Evolutionary conservation across 2,888 invertebrate species (phyloP), one percentile per base, ranked within the genome.

Genomic region (Hydraecia micacea): DNA sequence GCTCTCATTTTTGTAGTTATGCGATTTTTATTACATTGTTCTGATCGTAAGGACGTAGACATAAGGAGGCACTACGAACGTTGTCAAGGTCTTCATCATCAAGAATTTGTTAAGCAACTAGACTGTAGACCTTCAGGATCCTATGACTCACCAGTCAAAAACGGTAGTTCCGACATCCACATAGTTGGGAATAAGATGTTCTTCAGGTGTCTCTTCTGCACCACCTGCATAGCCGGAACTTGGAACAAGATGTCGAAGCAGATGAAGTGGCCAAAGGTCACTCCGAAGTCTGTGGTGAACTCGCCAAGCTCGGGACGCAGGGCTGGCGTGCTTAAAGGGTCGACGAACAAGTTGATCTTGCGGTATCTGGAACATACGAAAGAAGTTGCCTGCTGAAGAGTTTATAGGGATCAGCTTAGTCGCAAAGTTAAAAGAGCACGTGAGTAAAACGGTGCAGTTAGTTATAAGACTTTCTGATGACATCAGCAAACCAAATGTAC

Each of bases 131-230:
- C 58, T n/a, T 58, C 13, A n/a, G 62, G 28, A 18, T 62, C 60
- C 60, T 28, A 28, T 62, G 18, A 28, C 70, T 71, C 87, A 97
- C 97, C 98, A 86, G 98, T 98, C 73, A 98, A 93, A 91, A 98
- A 98, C 0, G 99, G 99, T 81, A 98, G 92, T 90, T 98, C 98
- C 0, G 98, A 98, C 89, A 98, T 98, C 99, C 99, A 99, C 94
- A 98, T 98, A 0, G 98, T 97, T 0, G 98, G 97, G 87, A 97
- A 98, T 1, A 98, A 93, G 18, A 98, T 93, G 87, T 98, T 97
- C n/a, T 97, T 97, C 1, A 98, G 89, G 1, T 97, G 95, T 4
- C 94, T 87, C 74, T 97, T 95, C 83, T 96, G 93, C 0, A 97
- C 95, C 18, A 97, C 93, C 80, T 97, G 96, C 13, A 98, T 94